Percentiles rank a stretch among this genome's conserved stretches.
Conservation (phyloP, 1,140 invertebrate genomes). For the Drosophila saltans region DNA sequence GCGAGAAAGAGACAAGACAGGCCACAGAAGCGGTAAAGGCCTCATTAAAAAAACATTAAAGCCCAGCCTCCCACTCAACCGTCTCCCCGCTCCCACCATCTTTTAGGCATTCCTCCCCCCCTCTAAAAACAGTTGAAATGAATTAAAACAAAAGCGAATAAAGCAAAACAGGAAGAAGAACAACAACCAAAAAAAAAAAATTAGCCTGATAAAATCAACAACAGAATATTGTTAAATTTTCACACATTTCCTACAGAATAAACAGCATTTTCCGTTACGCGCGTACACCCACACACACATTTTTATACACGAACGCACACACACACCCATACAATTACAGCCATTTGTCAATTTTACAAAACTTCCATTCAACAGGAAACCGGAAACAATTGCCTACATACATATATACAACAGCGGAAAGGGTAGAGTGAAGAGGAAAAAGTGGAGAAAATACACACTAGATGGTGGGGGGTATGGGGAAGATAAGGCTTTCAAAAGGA, state of each 20-base stretch:
- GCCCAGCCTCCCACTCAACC: slow-evolving; percentile 43
- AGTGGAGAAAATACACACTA: too few relatives aligned
- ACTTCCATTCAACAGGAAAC: slow-evolving; percentile 78
- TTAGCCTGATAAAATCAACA: slow-evolving; percentile 24
- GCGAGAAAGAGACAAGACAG: slow-evolving; percentile 21
- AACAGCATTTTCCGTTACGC: slow-evolving; percentile 66
- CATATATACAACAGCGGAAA: slow-evolving; percentile 37
- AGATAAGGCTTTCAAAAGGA: not conserved
- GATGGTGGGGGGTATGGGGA: not conserved
- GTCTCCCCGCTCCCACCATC: not conserved
- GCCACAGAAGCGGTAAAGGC: slow-evolving; percentile 39
- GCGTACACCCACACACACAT: slow-evolving; percentile 27
- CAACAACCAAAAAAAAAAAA: slow-evolving; percentile 9
- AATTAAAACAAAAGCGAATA: slow-evolving; percentile 50
- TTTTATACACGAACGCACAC: slow-evolving; percentile 20
- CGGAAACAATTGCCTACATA: slow-evolving; percentile 75
- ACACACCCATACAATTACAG: slow-evolving; percentile 54
- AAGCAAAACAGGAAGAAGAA: slow-evolving; percentile 26
- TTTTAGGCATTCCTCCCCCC: not conserved
- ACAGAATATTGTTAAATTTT: slow-evolving; percentile 69
- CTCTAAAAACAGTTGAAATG: slow-evolving; percentile 45
- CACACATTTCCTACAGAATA: slow-evolving; percentile 72
- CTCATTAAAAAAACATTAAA: slow-evolving; percentile 82
- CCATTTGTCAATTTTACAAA: slow-evolving; percentile 77
- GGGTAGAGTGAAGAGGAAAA: too few relatives aligned